Conservation (phyloP, 1,140 invertebrate genomes). For the Cherax quadricarinatus region DNA sequence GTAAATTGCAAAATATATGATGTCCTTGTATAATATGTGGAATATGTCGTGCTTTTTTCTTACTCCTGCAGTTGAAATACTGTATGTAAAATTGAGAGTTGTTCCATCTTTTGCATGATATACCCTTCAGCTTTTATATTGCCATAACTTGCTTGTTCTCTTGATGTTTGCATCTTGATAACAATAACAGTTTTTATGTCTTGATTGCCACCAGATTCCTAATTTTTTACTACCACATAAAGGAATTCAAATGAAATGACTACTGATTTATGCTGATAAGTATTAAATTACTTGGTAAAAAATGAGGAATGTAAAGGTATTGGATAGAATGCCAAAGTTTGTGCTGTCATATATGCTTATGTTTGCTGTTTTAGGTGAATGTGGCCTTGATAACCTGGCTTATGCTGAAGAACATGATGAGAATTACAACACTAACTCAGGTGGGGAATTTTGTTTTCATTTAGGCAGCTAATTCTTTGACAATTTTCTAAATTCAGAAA, state of each 20-base stretch:
- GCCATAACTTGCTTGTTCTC: neutral
- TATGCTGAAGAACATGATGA: constrained; percentile 55
- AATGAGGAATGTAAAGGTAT: neutral
- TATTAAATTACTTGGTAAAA: neutral
- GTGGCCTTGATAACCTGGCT: constrained; percentile 55
- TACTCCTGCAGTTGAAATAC: too few species aligned
- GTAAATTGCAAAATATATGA: too few species aligned
- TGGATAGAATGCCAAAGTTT: neutral
- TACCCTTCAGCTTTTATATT: neutral
- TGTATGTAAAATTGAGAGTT: too few species aligned
- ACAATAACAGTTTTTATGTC: neutral
- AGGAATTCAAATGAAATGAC: neutral
- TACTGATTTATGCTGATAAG: too few species aligned
- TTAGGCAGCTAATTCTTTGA: neutral
- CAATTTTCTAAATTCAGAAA: too few species aligned
- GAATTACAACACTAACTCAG: constrained; percentile 57
- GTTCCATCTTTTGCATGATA: neutral
- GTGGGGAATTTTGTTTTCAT: constrained; percentile 15
- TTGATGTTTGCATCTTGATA: neutral
- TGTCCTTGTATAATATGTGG: neutral
- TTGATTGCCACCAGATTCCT: neutral
- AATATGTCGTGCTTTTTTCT: neutral
- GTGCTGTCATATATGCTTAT: constrained; percentile 1
- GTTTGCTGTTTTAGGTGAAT: constrained; percentile 33
- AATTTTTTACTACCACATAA: neutral